phyloP scores from a whole-genome alignment of 2,797 vertebrate species.

The Anisognathus igniventris region DNA sequence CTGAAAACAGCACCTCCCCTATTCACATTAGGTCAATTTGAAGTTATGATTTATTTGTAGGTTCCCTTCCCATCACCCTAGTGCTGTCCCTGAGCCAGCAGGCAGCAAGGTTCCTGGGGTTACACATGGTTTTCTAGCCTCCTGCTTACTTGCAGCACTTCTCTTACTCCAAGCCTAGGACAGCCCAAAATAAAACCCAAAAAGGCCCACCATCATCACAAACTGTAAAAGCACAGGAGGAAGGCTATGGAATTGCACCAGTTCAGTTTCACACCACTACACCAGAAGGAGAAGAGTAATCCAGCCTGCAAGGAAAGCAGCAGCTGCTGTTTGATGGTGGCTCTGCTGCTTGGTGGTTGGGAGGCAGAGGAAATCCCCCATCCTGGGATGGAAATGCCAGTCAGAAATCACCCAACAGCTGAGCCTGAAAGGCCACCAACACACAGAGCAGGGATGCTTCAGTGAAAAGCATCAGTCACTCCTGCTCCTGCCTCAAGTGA shows the following conservation, averaged over 20 bases:
- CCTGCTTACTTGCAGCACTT: neutral
- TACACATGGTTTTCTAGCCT: neutral
- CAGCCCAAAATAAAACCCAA: neutral
- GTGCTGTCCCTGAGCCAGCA: neutral
- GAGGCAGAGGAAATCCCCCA: neutral
- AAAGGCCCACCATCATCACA: neutral
- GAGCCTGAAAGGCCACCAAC: neutral
- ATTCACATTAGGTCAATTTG: rapidly evolving
- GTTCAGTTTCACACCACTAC: neutral
- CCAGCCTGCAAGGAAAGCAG: neutral
- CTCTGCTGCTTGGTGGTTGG: neutral
- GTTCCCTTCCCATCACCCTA: neutral
- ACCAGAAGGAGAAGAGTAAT: neutral
- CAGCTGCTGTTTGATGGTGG: neutral
- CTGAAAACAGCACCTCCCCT: neutral
- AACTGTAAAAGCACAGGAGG: neutral
- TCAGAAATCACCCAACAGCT: neutral
- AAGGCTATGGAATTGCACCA: neutral
- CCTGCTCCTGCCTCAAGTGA: neutral
- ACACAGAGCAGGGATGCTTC: neutral
- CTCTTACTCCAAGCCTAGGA: neutral
- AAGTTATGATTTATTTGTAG: neutral
- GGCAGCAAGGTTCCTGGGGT: neutral
- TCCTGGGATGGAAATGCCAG: neutral
- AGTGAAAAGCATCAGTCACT: neutral